Evolutionary conservation across 2,888 invertebrate genomes (phyloP), one percentile per base, ranked within the genome.

Genomic region (Cheilosia grossa): DNA sequence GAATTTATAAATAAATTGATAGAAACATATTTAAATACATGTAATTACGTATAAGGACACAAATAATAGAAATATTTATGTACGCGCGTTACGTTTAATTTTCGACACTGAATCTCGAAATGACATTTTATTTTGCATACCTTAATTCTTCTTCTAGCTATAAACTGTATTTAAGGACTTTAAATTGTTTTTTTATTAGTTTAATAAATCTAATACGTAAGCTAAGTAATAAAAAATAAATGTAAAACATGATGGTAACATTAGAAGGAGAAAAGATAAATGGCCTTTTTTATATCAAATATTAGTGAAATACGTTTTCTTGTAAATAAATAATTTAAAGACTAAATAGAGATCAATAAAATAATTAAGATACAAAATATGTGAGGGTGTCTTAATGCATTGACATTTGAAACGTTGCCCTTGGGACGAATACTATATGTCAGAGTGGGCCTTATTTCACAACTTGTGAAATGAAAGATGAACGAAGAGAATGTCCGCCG

Each of bases 201-300:
- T 54, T 33, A 54, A n/a, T 17, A 33, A 54, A 21, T 24, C 13
- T 51, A 24, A 51, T 24, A 51, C 47, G 24, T 73, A 73, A 73
- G 73, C 37, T 73, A 30, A 33, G 37, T 17, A 63, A 17, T 21
- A 19, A 61, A 72, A 19, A 33, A 19, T 53, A 61, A 44, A 54
- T 67, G 67, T 67, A 73, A 73, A 78, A 78, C 67, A 77, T 82
- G 30, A 82, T 59, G 56, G 53, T 75, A 47, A 49, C 47, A 49
- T 15, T 27, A 51, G 54, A 67, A 42, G 70, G 42, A 72, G 42
- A 69, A 78, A 63, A 67, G 56, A 78, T 72, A 85, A 85, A 85
- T 85, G 85, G 85, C 85, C 85, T 85, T 85, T 82, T 85, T 85
- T 85, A 85, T 85, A 85, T 85, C 75, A 75, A 85, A 81, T 80